Evolutionary conservation across 2,113 vertebrate species (phyloP).

Genomic region (Prionailurus viverrinus): DNA sequence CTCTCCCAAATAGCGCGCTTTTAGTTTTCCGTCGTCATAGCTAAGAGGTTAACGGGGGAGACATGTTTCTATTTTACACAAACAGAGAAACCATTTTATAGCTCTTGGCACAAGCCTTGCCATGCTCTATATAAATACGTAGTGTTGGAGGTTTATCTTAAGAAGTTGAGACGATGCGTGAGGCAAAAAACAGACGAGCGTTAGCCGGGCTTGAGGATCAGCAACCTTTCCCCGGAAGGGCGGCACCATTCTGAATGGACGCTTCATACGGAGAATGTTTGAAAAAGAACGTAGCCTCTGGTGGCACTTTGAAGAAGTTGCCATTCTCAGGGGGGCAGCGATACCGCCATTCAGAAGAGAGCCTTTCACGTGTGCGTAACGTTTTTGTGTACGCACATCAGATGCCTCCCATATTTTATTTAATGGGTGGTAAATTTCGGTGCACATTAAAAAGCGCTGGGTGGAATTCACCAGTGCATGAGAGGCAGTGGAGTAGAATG

Average conservation of each 20-base stretch:
- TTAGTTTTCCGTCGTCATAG: neutral
- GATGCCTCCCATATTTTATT: slow-evolving; percentile 40
- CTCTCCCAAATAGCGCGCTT: neutral
- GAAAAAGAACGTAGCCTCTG: too few species aligned
- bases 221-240: neutral
- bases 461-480: neutral
- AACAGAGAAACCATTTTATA: neutral
- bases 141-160: slow-evolving; percentile 25
- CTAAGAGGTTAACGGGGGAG: slow-evolving; percentile 6
- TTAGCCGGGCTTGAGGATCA: neutral
- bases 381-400: neutral
- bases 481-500: neutral
- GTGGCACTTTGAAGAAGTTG: slow-evolving; percentile 4
- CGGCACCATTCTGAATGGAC: neutral
- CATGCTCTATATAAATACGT: neutral
- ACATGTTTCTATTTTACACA: slow-evolving; percentile 10
- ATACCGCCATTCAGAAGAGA: slow-evolving; percentile 12
- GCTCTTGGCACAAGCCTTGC: neutral
- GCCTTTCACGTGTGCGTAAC: neutral
- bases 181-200: neutral
- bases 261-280: neutral
- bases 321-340: neutral
- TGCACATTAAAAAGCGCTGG: neutral
- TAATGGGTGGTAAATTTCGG: neutral
- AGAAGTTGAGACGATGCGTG: neutral